Evolutionary conservation across 2,888 invertebrate species (phyloP).

Genomic region (Lycophotia porphyrea): DNA sequence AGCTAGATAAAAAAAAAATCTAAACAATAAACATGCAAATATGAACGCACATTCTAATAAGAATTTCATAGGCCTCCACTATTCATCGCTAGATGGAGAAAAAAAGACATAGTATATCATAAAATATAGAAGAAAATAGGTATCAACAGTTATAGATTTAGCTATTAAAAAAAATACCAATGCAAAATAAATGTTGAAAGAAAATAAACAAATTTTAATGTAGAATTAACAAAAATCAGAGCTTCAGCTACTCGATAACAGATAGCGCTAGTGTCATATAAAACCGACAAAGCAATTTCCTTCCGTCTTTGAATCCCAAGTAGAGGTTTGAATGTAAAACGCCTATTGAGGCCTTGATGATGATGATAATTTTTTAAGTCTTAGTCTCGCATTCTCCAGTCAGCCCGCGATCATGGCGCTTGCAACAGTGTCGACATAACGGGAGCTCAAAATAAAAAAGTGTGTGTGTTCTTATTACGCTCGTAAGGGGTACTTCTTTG

Average conservation of each 20-base stretch:
- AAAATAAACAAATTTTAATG: not conserved
- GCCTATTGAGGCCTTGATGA: not conserved
- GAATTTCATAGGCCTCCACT: slow-evolving; percentile 46
- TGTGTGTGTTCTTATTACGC: no score
- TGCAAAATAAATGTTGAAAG: no score
- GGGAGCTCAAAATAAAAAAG: no score
- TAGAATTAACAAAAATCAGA: not conserved
- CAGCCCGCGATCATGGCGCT: no score
- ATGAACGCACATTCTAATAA: not conserved
- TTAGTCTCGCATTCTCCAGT: no score
- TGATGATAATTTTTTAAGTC: not conserved
- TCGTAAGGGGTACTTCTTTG: no score
- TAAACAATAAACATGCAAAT: not conserved
- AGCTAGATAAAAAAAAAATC: no score
- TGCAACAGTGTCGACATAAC: no score
- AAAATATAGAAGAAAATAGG: not conserved
- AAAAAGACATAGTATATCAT: not conserved
- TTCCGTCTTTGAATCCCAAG: not conserved
- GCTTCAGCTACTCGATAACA: slow-evolving; percentile 57
- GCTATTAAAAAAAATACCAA: no score
- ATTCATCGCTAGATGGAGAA: slow-evolving; percentile 74
- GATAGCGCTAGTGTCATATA: slow-evolving; percentile 51
- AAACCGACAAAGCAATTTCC: not conserved
- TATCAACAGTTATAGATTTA: not conserved
- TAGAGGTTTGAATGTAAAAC: not conserved